Conservation (phyloP, 2,113 vertebrate species). For the Poeciliopsis occidentalis region DNA sequence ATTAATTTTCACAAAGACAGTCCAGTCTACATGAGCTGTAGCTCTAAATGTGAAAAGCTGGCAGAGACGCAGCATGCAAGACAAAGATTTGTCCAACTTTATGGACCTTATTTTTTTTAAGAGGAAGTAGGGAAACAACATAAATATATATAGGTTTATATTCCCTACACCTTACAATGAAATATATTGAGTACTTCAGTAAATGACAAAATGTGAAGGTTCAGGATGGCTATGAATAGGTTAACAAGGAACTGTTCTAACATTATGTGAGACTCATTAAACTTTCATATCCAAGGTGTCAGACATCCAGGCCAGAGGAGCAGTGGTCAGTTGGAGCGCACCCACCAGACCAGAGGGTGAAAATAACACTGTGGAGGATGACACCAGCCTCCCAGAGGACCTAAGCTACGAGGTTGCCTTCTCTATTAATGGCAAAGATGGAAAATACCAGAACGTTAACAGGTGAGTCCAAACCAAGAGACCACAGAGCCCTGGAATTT, state of each 20-base stretch:
- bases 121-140: background rate
- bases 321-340: slow-evolving; percentile 84
- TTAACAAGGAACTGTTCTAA: background rate
- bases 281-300: slow-evolving; percentile 79
- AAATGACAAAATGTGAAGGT: background rate
- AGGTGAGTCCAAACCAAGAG: slow-evolving; percentile 74
- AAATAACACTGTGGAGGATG: slow-evolving; percentile 68
- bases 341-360: slow-evolving; percentile 79
- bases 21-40: background rate
- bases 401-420: slow-evolving; percentile 87
- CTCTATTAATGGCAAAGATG: slow-evolving; percentile 89
- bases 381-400: slow-evolving; percentile 69
- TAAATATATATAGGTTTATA: background rate
- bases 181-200: background rate
- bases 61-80: background rate
- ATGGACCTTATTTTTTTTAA: background rate
- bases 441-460: slow-evolving; percentile 87
- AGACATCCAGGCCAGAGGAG: slow-evolving; percentile 87
- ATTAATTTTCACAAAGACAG: background rate
- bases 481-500: background rate
- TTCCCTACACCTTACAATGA: background rate
- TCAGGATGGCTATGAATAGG: background rate
- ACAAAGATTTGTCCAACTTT: background rate
- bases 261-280: background rate
- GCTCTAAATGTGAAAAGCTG: background rate